Conservation (phyloP, 2,797 vertebrate species). For the Hippocampus kuda region DNA sequence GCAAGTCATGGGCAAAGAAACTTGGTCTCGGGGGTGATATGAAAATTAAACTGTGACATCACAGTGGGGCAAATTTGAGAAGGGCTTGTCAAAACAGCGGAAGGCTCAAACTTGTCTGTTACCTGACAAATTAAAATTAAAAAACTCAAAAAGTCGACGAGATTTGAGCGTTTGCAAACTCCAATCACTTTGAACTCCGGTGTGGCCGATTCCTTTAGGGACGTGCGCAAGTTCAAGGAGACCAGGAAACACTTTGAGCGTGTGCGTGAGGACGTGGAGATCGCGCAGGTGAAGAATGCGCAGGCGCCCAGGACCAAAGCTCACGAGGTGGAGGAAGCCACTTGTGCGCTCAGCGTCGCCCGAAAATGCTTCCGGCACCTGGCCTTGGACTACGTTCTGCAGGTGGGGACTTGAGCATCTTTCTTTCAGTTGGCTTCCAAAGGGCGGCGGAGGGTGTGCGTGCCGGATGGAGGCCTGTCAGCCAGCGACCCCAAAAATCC, state of each 20-base stretch:
- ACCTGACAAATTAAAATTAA: too few species aligned
- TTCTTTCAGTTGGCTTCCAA: not conserved
- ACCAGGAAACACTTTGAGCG: conserved; percentile 95
- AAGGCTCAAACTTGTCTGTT: too few species aligned
- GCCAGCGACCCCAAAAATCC: too few species aligned
- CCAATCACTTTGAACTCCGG: not conserved
- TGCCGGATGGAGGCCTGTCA: too few species aligned
- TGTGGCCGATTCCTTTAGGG: conserved; percentile 56
- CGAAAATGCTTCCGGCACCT: conserved; percentile 93
- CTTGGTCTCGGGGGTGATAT: too few species aligned
- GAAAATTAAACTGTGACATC: too few species aligned
- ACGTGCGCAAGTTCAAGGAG: conserved; percentile 93
- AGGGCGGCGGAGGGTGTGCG: not conserved
- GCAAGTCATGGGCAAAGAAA: too few species aligned
- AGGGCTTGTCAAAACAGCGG: too few species aligned
- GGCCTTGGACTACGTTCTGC: conserved; percentile 88
- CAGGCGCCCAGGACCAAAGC: conserved; percentile 89
- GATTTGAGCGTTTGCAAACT: too few species aligned
- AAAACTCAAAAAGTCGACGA: too few species aligned
- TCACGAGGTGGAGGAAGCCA: conserved; percentile 91
- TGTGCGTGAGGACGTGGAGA: conserved; percentile 89
- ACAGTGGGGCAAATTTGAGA: too few species aligned
- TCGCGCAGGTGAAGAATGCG: conserved; percentile 89
- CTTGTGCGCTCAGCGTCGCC: conserved; percentile 77
- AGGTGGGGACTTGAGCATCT: conserved; percentile 58